Conservation (phyloP, 1,140 invertebrate genomes). For the Gryon sp. region DNA sequence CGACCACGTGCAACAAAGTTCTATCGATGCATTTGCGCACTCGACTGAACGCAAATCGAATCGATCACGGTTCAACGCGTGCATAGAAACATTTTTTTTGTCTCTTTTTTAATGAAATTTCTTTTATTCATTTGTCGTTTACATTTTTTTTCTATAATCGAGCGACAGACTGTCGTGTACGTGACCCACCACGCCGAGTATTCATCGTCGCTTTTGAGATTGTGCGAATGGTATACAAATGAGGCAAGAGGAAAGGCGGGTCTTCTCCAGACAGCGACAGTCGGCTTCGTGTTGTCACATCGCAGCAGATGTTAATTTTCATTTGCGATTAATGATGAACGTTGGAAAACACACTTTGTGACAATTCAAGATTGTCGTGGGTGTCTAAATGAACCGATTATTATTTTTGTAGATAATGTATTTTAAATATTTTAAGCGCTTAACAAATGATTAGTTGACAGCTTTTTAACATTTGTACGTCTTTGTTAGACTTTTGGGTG, state of each 20-base stretch:
- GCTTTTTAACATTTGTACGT: no score
- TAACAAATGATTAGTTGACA: neutral
- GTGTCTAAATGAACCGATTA: constrained; percentile 4
- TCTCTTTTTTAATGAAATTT: constrained; percentile 32
- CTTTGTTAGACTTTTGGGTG: no score
- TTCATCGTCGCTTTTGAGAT: constrained; percentile 58
- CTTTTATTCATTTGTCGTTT: constrained; percentile 43
- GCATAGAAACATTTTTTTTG: constrained; percentile 56
- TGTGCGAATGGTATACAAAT: constrained; percentile 60
- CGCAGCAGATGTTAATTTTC: constrained; percentile 58
- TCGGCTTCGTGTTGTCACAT: constrained; percentile 14
- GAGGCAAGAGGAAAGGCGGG: constrained; percentile 57
- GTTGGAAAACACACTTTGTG: neutral
- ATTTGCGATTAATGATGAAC: constrained; percentile 50
- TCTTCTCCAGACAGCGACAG: constrained; percentile 36
- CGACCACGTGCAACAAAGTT: constrained; percentile 25
- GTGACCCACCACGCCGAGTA: constrained; percentile 41
- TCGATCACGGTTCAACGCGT: constrained; percentile 54
- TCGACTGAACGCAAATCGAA: constrained; percentile 51
- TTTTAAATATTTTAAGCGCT: neutral
- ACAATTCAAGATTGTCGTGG: neutral
- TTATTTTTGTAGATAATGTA: neutral
- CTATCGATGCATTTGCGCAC: constrained; percentile 38
- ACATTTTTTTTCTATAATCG: constrained; percentile 36
- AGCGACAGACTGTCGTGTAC: constrained; percentile 40